phyloP scores from a whole-genome alignment of 2,888 invertebrate species.

The Parapristionchus giblindavisi region DNA sequence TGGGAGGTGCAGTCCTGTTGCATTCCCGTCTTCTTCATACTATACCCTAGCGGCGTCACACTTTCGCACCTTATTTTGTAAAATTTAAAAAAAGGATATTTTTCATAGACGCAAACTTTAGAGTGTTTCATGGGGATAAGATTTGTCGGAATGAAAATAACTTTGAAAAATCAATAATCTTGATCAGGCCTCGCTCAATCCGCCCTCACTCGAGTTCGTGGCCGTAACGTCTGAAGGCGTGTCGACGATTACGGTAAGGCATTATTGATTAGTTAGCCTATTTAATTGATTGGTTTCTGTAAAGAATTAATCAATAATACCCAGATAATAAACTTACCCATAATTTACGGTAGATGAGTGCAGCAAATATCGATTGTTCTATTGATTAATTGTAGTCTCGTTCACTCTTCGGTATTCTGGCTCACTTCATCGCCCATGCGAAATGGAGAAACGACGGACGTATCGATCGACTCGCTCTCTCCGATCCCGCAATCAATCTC shows the following conservation, averaged over 20 bases:
- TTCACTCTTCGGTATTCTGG: constrained; percentile 16
- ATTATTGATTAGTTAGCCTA: neutral
- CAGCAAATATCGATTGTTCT: no score
- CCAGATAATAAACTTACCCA: no score
- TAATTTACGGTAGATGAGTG: no score
- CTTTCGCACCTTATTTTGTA: neutral
- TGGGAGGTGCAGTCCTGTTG: neutral
- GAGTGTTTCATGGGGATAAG: no score
- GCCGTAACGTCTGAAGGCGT: constrained; percentile 6
- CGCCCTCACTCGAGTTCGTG: constrained; percentile 33
- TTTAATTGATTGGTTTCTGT: neutral
- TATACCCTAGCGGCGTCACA: neutral
- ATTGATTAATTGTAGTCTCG: no score
- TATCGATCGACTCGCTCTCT: constrained; percentile 6
- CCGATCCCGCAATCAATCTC: constrained; percentile 24
- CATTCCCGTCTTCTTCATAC: neutral
- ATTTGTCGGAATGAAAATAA: no score
- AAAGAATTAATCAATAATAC: neutral
- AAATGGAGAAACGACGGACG: neutral
- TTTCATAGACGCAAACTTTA: no score
- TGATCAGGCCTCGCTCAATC: constrained; percentile 18
- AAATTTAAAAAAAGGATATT: no score
- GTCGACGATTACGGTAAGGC: constrained; percentile 12
- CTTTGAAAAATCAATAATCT: neutral
- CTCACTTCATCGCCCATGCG: constrained; percentile 21